These are phyloP conservation scores for Sphenopsis melanotis DNA, from an alignment of 2,797 vertebrate genomes.

Conservation along the genomic window DNA sequence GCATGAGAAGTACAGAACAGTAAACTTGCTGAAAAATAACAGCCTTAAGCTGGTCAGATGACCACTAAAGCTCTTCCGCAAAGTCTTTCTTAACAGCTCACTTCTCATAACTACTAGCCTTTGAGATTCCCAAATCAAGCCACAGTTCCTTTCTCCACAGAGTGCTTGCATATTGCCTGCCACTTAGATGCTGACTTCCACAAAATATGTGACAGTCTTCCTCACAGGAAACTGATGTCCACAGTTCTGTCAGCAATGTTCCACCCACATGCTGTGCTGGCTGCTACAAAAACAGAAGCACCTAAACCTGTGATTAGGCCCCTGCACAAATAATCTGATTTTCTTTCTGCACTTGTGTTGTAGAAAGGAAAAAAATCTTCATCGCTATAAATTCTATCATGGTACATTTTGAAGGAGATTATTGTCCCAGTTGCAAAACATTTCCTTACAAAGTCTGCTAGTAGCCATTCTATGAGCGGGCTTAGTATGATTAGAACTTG, in stretches of 20 bases:
- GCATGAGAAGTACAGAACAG: neutral
- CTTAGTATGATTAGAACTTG: neutral
- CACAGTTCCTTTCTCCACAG: neutral
- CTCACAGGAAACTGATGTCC: neutral
- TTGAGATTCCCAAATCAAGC: neutral
- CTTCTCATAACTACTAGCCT: neutral
- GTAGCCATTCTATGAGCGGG: neutral
- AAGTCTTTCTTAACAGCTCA: neutral
- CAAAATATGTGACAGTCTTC: neutral
- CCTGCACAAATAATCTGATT: neutral
- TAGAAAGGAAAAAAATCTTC: neutral
- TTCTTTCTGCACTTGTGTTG: neutral
- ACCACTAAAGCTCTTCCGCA: neutral
- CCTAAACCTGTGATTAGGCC: neutral
- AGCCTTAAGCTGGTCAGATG: neutral
- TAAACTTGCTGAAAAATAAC: neutral
- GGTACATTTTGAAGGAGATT: neutral
- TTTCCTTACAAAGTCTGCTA: neutral
- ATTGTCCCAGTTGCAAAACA: neutral
- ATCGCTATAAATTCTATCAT: neutral
- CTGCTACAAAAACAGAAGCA: neutral
- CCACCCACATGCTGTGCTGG: neutral
- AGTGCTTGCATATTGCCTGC: neutral
- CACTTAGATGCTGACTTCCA: neutral
- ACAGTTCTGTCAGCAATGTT: neutral